Conservation (phyloP, 2,113 vertebrate species). For the Triplophysa siluroides region DNA sequence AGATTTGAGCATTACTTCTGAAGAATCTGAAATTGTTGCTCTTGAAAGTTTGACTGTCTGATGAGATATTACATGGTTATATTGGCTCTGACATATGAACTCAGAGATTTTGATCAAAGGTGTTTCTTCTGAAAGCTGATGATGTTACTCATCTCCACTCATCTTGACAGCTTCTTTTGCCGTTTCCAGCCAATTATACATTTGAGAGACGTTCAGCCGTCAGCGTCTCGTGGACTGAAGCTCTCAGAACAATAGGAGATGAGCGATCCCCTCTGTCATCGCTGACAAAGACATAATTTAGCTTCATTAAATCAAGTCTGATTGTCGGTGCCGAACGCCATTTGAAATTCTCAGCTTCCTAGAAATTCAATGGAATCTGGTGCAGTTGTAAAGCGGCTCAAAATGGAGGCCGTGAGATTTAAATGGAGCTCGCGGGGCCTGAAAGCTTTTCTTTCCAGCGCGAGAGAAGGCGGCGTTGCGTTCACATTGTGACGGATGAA, state of each 20-base stretch:
- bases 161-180: slow-evolving; percentile 24
- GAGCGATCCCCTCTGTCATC: slow-evolving; percentile 76
- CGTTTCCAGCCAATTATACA: slow-evolving; percentile 53
- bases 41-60: neutral
- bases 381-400: slow-evolving; percentile 54
- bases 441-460: neutral
- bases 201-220: slow-evolving; percentile 47
- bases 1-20: neutral
- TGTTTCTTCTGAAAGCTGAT: neutral
- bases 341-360: slow-evolving; percentile 61
- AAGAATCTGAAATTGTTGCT: too few relatives aligned
- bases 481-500: slow-evolving; percentile 30
- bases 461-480: slow-evolving; percentile 49
- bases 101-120: neutral
- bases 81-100: neutral
- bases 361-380: slow-evolving; percentile 72
- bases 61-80: neutral
- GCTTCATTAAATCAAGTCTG: slow-evolving; percentile 76
- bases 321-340: slow-evolving; percentile 70
- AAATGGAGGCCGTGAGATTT: slow-evolving; percentile 32
- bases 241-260: slow-evolving; percentile 71
- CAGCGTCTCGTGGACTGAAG: slow-evolving; percentile 59
- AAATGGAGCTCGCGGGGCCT: neutral
- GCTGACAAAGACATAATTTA: slow-evolving; percentile 74
- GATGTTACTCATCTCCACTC: neutral